Base-by-base conservation (phyloP, 1,140 invertebrate species). In the Ceratosolen solmsi region DNA sequence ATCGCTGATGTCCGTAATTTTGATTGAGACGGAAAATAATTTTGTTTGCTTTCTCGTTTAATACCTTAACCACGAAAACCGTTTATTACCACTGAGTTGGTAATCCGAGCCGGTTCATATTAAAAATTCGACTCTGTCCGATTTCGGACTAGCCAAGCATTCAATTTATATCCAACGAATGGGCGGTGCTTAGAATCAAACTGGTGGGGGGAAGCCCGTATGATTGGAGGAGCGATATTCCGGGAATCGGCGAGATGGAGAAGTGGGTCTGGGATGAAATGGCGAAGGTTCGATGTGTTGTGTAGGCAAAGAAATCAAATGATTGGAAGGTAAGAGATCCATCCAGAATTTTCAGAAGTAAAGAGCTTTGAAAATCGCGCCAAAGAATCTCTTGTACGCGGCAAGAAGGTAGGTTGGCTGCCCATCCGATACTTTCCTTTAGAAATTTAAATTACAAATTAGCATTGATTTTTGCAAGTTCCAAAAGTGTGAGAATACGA, bases 131-230 rank as follows among this genome's bases (percentile, higher is more conserved):
- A 36, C 22, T 20, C 1, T 2, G 36, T 65, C 15, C 11, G 30
- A 65, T 65, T 36, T 9, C 15, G 9, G 33, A 22, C 63, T 65
- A 33, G 0, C 15, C 15, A 15, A 65, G 17, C 63, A 65, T 65
- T 65, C 63, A 65, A 65, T 65, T 65, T 65, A 65, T 36, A 65
- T 22, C 63, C 30, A 65, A 65, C 33, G 17, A 36, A 13, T 65
- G 33, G 63, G 63, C 63, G 63, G 63, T 27, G 33, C 63, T 65
- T 65, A 27, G 63, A 65, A 8, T 15, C 11, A 22, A 36, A 15
- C 33, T 20, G 15, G 3, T 22, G 27, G 17, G 63, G 63, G 15
- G 30, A 36, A 65, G 30, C 33, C 11, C 15, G 15, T 22, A 0
- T 36, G 30, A 65, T 65, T 65, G 63, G 33, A 65, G 30, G 8